A percentile compares a stretch with the other conserved stretches of the same genome.
These are phyloP conservation scores for Corythucha ciliata DNA, from an alignment of 2,888 invertebrate genomes.

Conservation along the genomic window DNA sequence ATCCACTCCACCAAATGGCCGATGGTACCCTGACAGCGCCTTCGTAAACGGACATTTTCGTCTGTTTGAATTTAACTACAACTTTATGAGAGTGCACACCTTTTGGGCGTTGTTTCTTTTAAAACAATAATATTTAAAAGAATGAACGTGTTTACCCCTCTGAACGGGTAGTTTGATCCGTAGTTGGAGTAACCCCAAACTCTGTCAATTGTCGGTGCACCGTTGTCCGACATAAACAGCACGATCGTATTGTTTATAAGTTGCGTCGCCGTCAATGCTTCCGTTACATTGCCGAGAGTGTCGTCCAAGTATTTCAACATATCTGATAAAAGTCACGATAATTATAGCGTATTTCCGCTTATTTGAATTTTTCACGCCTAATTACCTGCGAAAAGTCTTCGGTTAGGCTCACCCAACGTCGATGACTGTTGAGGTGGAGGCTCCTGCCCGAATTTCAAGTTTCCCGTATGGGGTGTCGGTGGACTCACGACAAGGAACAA, in stretches of 20 bases:
- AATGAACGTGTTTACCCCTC: slow-evolving; percentile 40
- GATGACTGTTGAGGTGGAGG: too few relatives aligned
- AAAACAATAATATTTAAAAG: not conserved
- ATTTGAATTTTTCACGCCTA: too few relatives aligned
- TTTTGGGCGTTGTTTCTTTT: not conserved
- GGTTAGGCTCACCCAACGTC: too few relatives aligned
- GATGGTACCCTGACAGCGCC: slow-evolving; percentile 71
- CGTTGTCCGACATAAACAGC: slow-evolving; percentile 55
- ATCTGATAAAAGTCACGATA: slow-evolving; percentile 52
- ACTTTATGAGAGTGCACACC: too few relatives aligned
- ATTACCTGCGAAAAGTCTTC: too few relatives aligned
- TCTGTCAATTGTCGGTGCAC: slow-evolving; percentile 48
- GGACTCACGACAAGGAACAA: too few relatives aligned
- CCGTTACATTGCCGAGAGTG: slow-evolving; percentile 31
- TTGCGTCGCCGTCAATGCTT: slow-evolving; percentile 44
- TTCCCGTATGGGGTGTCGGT: too few relatives aligned
- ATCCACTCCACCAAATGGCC: slow-evolving; percentile 61
- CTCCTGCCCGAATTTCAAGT: too few relatives aligned
- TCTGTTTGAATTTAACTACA: too few relatives aligned
- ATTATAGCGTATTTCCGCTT: too few relatives aligned
- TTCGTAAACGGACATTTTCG: slow-evolving; percentile 75
- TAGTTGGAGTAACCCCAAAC: slow-evolving; percentile 46
- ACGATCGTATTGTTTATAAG: slow-evolving; percentile 52
- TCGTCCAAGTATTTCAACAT: slow-evolving; percentile 76
- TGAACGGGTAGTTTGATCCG: slow-evolving; percentile 53